phyloP scores from a whole-genome alignment of 2,888 invertebrate species.

The Pseudanteris insignis region DNA sequence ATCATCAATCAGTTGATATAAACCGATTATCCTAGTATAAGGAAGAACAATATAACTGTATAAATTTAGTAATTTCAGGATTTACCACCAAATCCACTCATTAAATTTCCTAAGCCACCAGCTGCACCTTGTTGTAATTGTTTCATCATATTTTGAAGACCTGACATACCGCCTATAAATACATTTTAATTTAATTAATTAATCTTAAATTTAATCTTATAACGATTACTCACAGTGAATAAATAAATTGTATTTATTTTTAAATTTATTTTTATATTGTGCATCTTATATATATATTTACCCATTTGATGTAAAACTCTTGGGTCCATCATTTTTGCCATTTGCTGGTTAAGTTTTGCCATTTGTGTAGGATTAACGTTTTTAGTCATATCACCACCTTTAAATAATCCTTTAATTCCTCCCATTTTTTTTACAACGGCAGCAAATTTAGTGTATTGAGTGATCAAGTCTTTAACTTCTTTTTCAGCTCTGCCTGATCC shows the following conservation, averaged over 20 bases:
- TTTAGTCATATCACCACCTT: slow-evolving; percentile 98
- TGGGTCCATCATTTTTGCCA: slow-evolving; percentile 99
- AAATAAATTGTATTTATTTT: too few relatives aligned
- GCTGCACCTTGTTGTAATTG: slow-evolving; percentile 80
- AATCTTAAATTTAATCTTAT: too few relatives aligned
- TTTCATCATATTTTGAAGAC: slow-evolving; percentile 97
- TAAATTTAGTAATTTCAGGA: slow-evolving; percentile 54
- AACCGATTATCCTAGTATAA: background rate
- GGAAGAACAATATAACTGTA: slow-evolving; percentile 15
- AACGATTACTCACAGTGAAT: too few relatives aligned
- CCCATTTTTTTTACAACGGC: slow-evolving; percentile 99
- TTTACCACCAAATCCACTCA: slow-evolving; percentile 71
- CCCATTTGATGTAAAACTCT: slow-evolving; percentile 94
- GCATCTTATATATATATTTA: too few relatives aligned
- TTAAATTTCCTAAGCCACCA: slow-evolving; percentile 70
- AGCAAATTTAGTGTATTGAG: slow-evolving; percentile 99
- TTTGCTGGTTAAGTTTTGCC: slow-evolving; percentile 98
- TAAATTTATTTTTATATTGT: too few relatives aligned
- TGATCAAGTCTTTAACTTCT: slow-evolving; percentile 96
- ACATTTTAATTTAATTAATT: too few relatives aligned
- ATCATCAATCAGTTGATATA: slow-evolving; percentile 1
- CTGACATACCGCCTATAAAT: slow-evolving; percentile 91
- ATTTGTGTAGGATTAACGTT: slow-evolving; percentile 99
- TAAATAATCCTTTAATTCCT: slow-evolving; percentile 98
- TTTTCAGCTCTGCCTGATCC: slow-evolving; percentile 94